Conservation (phyloP, 1,140 invertebrate species). For the Drosophila triauraria region DNA sequence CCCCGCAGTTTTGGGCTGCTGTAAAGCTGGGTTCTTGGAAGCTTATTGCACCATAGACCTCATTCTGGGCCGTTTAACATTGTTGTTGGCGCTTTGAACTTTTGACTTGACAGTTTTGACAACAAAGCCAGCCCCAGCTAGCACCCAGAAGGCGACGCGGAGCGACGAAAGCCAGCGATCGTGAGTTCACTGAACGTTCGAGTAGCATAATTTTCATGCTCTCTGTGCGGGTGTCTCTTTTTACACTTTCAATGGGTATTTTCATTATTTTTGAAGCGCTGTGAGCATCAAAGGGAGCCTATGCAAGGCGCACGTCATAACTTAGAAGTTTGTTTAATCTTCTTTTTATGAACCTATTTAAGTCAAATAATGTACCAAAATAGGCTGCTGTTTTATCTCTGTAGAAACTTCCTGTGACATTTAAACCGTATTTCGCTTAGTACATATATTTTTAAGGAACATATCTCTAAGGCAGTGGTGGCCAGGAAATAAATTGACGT, state of each 20-base stretch:
- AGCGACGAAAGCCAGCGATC: conserved; percentile 43
- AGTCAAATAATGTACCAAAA: background rate
- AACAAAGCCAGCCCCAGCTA: conserved; percentile 11
- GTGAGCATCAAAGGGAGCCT: background rate
- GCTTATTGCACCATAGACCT: conserved; percentile 69
- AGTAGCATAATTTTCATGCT: conserved; percentile 45
- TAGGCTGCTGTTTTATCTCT: too few relatives aligned
- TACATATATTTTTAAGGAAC: too few relatives aligned
- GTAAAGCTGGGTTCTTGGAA: conserved; percentile 64
- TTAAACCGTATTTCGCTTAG: too few relatives aligned
- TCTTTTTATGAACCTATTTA: background rate
- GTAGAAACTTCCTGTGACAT: too few relatives aligned
- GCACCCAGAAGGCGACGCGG: conserved; percentile 10
- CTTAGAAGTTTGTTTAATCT: too few relatives aligned
- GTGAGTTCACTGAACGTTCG: conserved; percentile 73
- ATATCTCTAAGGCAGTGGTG: too few relatives aligned
- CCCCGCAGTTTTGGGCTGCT: conserved; percentile 43
- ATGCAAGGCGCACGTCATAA: background rate
- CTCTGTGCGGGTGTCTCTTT: conserved; percentile 53
- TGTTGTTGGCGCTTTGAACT: conserved; percentile 59
- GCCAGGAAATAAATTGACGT: too few relatives aligned
- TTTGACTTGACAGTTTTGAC: conserved; percentile 77
- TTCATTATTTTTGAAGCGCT: too few relatives aligned
- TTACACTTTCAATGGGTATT: conserved; percentile 10
- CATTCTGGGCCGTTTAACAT: conserved; percentile 62